These are phyloP conservation scores for Malurus splendens DNA, from an alignment of 2,797 vertebrate genomes.

Conservation along the genomic window DNA sequence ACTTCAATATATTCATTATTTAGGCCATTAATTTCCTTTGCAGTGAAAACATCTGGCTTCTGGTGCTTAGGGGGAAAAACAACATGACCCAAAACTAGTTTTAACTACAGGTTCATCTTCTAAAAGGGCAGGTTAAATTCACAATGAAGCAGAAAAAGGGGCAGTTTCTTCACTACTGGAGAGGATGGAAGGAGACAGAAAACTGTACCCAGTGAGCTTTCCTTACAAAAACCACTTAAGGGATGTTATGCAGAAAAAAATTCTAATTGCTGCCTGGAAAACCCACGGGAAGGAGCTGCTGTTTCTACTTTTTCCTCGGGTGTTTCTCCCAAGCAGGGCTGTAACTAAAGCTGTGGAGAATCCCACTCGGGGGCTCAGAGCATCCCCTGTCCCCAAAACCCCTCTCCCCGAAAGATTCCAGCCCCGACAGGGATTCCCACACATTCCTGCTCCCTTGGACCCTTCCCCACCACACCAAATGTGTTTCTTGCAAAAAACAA, in stretches of 20 bases:
- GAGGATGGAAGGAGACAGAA: neutral
- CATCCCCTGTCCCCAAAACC: fast-evolving
- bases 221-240: too few relatives aligned
- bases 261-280: neutral
- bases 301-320: neutral
- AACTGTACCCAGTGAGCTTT: too few relatives aligned
- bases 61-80: constrained; percentile 44
- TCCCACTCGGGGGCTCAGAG: neutral
- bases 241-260: too few relatives aligned
- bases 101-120: constrained; percentile 53
- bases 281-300: neutral
- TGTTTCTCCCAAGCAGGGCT: neutral
- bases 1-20: constrained; percentile 63
- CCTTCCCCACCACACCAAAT: neutral
- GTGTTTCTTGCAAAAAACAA: neutral
- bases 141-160: neutral
- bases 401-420: neutral
- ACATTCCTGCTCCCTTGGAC: neutral
- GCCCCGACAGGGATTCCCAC: neutral
- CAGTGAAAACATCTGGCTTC: constrained; percentile 59
- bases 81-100: constrained; percentile 39
- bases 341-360: neutral
- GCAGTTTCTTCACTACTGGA: neutral
- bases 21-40: constrained; percentile 65
- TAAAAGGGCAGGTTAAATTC: constrained; percentile 33